phyloP scores from a whole-genome alignment of 2,888 invertebrate species.

The Sarcophaga variegata region DNA sequence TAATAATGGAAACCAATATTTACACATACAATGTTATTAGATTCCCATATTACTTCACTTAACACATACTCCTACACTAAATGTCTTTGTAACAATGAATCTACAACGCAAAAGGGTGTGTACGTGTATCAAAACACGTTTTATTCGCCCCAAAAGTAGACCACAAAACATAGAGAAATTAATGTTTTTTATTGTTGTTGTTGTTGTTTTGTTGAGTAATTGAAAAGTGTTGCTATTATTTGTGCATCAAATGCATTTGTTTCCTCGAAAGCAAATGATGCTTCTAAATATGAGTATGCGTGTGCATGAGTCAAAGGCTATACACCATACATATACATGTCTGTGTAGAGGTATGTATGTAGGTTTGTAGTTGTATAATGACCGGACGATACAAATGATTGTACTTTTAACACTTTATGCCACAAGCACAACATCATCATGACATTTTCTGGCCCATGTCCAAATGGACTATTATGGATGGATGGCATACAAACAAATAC shows the following conservation, averaged over 20 bases:
- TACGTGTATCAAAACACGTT: conserved; percentile 20
- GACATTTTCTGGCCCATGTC: conserved; percentile 68
- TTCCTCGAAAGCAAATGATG: not conserved
- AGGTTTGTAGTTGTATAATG: conserved; percentile 1
- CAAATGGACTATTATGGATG: conserved; percentile 55
- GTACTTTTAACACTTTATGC: conserved; percentile 67
- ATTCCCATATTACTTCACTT: conserved; percentile 2
- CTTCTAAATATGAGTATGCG: not conserved
- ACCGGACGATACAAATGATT: conserved; percentile 54
- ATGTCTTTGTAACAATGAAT: too few species aligned
- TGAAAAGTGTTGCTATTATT: conserved; percentile 59
- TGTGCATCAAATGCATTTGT: conserved; percentile 21
- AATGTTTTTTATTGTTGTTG: conserved; percentile 37
- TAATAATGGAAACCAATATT: too few species aligned
- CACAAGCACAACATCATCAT: conserved; percentile 65
- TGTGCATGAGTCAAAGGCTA: not conserved
- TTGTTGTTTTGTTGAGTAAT: conserved; percentile 41
- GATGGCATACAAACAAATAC: not conserved
- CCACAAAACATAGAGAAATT: conserved; percentile 54
- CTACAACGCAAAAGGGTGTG: not conserved
- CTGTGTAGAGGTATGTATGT: not conserved
- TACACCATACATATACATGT: not conserved
- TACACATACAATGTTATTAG: not conserved
- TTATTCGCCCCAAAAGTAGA: conserved; percentile 18
- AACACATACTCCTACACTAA: not conserved